A percentile compares a stretch with the other conserved stretches of the same genome.
Conservation (phyloP, 2,113 vertebrate species). For the Rhinolophus sinicus region DNA sequence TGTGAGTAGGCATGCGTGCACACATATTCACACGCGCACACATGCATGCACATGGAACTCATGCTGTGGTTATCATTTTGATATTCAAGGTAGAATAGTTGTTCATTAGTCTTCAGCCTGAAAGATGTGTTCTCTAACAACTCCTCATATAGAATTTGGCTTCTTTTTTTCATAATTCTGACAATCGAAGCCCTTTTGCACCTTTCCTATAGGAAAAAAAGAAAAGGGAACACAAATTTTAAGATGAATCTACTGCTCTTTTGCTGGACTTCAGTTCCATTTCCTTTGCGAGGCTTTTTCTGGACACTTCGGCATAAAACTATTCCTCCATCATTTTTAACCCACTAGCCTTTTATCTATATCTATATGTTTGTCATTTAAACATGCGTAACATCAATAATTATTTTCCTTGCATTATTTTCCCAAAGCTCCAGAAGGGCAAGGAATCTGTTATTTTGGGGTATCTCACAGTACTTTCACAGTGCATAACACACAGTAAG, state of each 20-base stretch:
- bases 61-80: conserved; percentile 43
- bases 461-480: background rate
- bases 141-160: conserved; percentile 80
- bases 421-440: background rate
- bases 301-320: background rate
- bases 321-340: background rate
- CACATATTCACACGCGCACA: background rate
- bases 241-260: background rate
- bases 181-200: conserved; percentile 86
- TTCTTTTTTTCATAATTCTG: conserved; percentile 81
- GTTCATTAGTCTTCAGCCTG: conserved; percentile 85
- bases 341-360: background rate
- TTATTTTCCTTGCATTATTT: background rate
- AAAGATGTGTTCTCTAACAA: conserved; percentile 81
- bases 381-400: background rate
- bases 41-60: background rate
- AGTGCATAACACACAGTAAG: background rate
- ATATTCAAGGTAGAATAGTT: conserved; percentile 78
- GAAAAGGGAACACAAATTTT: background rate
- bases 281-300: background rate
- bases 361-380: background rate
- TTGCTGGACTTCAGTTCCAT: background rate
- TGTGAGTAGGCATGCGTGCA: background rate
- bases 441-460: background rate
- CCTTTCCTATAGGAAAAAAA: conserved; percentile 74